Percentiles rank a stretch among this genome's conserved stretches.
Conservation (phyloP, 2,888 invertebrate genomes). For the Yponomeuta evonymella region DNA sequence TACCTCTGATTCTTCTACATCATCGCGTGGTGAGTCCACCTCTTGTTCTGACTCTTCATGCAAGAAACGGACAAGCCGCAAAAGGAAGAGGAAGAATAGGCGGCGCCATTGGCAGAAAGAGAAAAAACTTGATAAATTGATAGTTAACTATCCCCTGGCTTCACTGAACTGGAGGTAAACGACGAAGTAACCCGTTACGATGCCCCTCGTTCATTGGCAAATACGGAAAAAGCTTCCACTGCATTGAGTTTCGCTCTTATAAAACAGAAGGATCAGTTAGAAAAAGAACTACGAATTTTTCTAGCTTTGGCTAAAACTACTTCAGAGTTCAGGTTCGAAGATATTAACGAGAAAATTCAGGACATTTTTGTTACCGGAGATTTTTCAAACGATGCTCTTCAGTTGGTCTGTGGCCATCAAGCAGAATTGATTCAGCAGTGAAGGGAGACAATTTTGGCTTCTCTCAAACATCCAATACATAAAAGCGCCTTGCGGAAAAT, state of each 20-base stretch:
- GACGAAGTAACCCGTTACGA: constrained; percentile 5
- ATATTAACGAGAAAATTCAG: neutral
- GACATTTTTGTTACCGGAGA: constrained; percentile 8
- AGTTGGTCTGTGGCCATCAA: constrained; percentile 22
- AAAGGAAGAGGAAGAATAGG: too few relatives aligned
- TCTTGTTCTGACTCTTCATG: too few relatives aligned
- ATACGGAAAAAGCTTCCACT: constrained; percentile 5
- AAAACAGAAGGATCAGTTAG: neutral
- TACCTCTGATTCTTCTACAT: neutral
- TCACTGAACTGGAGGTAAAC: constrained; percentile 7
- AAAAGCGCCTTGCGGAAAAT: constrained; percentile 14
- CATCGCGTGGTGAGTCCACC: neutral
- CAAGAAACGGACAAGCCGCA: too few relatives aligned
- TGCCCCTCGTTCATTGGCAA: too few relatives aligned
- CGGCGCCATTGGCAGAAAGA: too few relatives aligned
- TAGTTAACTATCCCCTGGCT: constrained; percentile 13
- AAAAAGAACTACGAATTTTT: constrained; percentile 3
- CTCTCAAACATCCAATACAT: constrained; percentile 2
- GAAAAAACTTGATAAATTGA: neutral
- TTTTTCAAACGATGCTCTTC: constrained; percentile 16
- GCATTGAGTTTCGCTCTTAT: neutral
- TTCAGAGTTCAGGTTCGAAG: neutral
- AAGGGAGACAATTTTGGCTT: constrained; percentile 5
- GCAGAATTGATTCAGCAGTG: constrained; percentile 22
- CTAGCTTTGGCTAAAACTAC: constrained; percentile 6